Conservation (phyloP, 2,113 vertebrate species). For the Sturnus vulgaris region DNA sequence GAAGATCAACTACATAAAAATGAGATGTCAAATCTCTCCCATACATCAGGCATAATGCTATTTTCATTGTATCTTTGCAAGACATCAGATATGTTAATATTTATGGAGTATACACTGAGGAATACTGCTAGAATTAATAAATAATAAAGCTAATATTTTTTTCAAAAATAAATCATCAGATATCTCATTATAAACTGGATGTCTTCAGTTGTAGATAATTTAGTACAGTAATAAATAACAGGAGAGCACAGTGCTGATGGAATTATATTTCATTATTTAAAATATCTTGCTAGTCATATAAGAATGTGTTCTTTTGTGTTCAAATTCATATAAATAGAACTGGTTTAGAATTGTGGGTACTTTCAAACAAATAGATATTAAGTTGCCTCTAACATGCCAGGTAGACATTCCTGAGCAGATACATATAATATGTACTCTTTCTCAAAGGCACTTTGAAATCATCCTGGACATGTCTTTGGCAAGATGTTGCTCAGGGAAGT, state of each 20-base stretch:
- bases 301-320: background rate
- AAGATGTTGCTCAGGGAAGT: background rate
- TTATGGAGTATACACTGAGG: constrained; percentile 67
- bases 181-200: constrained; percentile 56
- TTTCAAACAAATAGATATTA: background rate
- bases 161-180: constrained; percentile 69
- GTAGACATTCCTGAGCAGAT: background rate
- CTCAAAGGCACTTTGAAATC: background rate
- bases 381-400: background rate
- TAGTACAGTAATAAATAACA: constrained; percentile 67
- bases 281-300: constrained; percentile 3
- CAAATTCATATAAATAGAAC: background rate
- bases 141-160: constrained; percentile 75
- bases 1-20: constrained; percentile 57
- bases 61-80: constrained; percentile 34
- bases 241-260: constrained; percentile 2
- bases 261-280: constrained; percentile 51
- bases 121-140: constrained; percentile 74
- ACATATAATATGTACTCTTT: background rate
- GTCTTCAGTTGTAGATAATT: constrained; percentile 52
- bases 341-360: background rate
- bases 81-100: constrained; percentile 72
- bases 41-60: constrained; percentile 47
- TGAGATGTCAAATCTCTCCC: constrained; percentile 17
- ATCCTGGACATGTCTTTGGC: background rate